phyloP scores from a whole-genome alignment of 2,888 invertebrate species.

The Nymphalis urticae region DNA sequence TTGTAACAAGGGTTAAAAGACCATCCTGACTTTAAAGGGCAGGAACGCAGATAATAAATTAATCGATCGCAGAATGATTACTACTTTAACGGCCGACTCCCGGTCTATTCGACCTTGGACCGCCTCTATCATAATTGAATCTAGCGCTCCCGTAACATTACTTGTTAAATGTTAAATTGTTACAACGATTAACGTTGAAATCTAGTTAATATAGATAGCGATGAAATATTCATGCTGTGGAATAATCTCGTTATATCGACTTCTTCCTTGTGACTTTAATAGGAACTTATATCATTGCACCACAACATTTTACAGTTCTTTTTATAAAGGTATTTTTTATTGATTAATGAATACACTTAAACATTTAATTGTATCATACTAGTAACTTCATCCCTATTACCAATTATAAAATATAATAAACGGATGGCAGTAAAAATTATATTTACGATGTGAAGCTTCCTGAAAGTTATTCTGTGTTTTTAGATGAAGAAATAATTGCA shows the following conservation, averaged over 20 bases:
- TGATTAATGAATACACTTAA: neutral
- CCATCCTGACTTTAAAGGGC: slow-evolving; percentile 14
- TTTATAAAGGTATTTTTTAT: neutral
- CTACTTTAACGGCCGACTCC: slow-evolving; percentile 73
- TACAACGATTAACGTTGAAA: slow-evolving; percentile 33
- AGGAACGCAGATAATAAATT: slow-evolving; percentile 60
- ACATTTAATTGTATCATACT: no score
- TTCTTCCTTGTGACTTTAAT: neutral
- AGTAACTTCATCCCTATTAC: no score
- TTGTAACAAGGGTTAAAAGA: slow-evolving; percentile 5
- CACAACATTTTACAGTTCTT: neutral
- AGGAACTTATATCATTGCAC: neutral
- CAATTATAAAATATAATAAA: no score
- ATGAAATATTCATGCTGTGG: slow-evolving; percentile 15
- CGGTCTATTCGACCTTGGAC: slow-evolving; percentile 52
- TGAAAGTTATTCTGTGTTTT: no score
- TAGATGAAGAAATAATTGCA: no score
- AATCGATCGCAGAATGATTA: slow-evolving; percentile 76
- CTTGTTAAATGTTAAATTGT: slow-evolving; percentile 32
- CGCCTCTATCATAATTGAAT: slow-evolving; percentile 75
- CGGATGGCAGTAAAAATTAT: no score
- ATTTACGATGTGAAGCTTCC: no score
- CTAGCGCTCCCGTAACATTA: slow-evolving; percentile 51
- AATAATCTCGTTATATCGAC: neutral
- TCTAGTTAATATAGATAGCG: slow-evolving; percentile 24